Evolutionary conservation across 1,140 invertebrate species (phyloP).

Genomic region (Brachionus koreanus): DNA sequence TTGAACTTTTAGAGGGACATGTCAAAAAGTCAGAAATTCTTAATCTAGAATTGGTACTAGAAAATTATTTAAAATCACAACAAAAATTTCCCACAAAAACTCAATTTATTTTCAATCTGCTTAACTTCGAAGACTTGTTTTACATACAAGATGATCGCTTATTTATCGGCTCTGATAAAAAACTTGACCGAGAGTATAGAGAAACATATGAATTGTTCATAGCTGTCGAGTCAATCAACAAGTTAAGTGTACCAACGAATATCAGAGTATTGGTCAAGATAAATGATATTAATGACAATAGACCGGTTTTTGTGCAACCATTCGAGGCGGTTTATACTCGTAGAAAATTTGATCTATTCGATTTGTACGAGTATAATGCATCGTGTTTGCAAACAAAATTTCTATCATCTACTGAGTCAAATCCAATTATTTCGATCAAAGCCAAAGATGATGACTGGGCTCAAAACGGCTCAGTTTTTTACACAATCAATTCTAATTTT

Average conservation of each 20-base stretch:
- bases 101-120: neutral
- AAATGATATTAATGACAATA: constrained; percentile 25
- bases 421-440: neutral
- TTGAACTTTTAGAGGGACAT: neutral
- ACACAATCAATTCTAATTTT: neutral
- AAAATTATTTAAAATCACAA: neutral
- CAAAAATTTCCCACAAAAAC: neutral
- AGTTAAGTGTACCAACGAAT: neutral
- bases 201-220: constrained; percentile 38
- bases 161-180: neutral
- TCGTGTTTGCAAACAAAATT: neutral
- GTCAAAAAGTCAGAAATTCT: neutral
- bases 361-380: constrained; percentile 11
- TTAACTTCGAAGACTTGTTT: constrained; percentile 12
- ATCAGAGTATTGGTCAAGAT: constrained; percentile 19
- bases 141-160: neutral
- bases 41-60: neutral
- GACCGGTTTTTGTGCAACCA: neutral
- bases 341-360: neutral
- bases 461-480: neutral
- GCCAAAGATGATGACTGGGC: neutral
- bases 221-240: neutral
- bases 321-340: neutral
- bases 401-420: neutral
- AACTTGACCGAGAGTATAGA: constrained; percentile 8